Percentiles rank a stretch among this genome's conserved stretches.
Conservation (phyloP, 1,140 invertebrate species). For the Drosophila arawakana region DNA sequence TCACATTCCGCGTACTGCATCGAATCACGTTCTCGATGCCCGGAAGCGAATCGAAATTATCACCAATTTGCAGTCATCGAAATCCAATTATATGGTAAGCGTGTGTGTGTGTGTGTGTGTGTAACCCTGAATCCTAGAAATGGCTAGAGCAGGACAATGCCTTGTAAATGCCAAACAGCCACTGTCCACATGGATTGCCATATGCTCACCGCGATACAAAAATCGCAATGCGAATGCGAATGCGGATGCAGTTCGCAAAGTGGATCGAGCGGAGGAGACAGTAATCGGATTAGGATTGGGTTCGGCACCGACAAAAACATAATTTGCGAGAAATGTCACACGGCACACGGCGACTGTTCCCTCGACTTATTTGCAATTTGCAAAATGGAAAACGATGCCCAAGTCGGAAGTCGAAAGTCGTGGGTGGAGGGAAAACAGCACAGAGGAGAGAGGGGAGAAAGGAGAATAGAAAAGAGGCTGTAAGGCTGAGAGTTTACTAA, state of each 20-base stretch:
- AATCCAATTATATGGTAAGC: constrained; percentile 80
- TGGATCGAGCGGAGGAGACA: constrained; percentile 32
- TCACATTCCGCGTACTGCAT: constrained; percentile 62
- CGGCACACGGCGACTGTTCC: constrained; percentile 59
- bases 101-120: constrained; percentile 52
- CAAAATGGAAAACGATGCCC: constrained; percentile 64
- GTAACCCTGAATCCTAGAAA: constrained; percentile 26
- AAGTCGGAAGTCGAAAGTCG: constrained; percentile 1
- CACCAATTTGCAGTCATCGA: constrained; percentile 84
- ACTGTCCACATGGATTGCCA: constrained; percentile 47
- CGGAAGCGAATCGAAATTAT: constrained; percentile 82
- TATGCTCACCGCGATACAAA: constrained; percentile 55
- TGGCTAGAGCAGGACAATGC: constrained; percentile 44
- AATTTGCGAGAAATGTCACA: constrained; percentile 83
- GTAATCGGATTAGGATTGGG: constrained; percentile 80
- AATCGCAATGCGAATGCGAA: constrained; percentile 51
- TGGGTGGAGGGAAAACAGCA: neutral
- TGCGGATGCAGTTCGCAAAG: neutral
- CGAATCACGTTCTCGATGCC: constrained; percentile 68
- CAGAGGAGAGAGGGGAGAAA: neutral
- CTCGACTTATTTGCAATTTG: constrained; percentile 78
- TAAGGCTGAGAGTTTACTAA: constrained; percentile 45
- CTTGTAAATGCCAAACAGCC: constrained; percentile 44
- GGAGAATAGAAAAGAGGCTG: neutral
- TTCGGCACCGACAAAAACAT: constrained; percentile 64